Evolutionary conservation across 2,888 invertebrate genomes (phyloP), one percentile per base, ranked within the genome.

Genomic region (Desoria tigrina): DNA sequence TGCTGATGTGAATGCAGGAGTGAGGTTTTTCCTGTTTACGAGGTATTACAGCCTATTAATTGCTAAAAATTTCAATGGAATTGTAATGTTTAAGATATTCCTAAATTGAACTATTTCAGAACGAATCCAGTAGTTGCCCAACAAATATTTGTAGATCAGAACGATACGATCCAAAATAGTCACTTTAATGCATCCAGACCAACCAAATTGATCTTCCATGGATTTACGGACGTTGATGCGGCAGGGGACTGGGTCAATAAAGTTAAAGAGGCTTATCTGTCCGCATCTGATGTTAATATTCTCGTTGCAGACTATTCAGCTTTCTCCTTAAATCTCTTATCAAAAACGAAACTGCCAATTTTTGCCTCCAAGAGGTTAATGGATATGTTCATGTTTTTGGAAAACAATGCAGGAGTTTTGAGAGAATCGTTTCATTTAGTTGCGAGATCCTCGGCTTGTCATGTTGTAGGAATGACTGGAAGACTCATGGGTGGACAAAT

Each of bases 161-260:
- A 37, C 7, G 37, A 57, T 14, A 45, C 61, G 1, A 9, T 73
- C 2, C 26, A 64, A 2, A 23, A 55, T 6, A 68, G 65, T 53
- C 66, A 68, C 28, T 75, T 72, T 63, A 39, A 59, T 4, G n/a
- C 51, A 1, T 58, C 61, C 16, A 63, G 57, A 24, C 64, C 65
- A 28, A 74, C 75, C 14, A 75, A 74, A 60, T n/a, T 75, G 16
- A 68, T 75, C 37, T 58, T 75, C 28, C 73, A 75, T 56, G 75
- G 75, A 9, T 74, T 72, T 53, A 71, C 69, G 7, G 75, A 75
- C 32, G 64, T 67, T 3, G 72, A 65, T 11, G 64, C 58, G 9
- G 26, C 71, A 9, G 73, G 73, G 6, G 75, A 74, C 32, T 75
- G 75, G 75, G 65, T 72, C 26, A 61, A 54, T 6, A 24, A 49